Evolutionary conservation across 2,888 invertebrate species (phyloP), one percentile per base, ranked within the genome.

Genomic region (Strigamia crassipes): DNA sequence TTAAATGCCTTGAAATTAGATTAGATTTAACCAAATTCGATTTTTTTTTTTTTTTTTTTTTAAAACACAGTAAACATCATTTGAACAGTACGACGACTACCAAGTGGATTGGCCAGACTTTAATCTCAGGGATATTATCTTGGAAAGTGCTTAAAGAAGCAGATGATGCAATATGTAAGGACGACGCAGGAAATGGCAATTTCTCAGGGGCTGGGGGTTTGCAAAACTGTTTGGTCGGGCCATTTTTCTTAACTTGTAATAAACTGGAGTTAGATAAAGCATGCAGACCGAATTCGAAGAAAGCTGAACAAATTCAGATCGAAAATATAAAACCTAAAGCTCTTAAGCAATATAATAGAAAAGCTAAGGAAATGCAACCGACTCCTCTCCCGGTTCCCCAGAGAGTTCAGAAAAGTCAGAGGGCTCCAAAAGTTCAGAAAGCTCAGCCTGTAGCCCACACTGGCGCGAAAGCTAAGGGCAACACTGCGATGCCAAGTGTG

Each of bases 101-200:
- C 15, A 51, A 51, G n/a, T 51, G 51, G 51, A 51, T 51, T 51
- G 51, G 51, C 15, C 51, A 51, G 51, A 51, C 51, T n/a, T n/a
- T 51, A 18, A 51, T 51, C 15, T 51, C 51, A n/a, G 51, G 51
- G 4, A 8, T 51, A 51, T 3, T 51, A 6, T 51, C 51, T 15
- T 51, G 51, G 51, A 51, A 51, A 51, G 51, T 51, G 51, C 51
- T 51, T 18, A 51, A 51, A 51, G 51, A 51, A n/a, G 51, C 51
- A 3, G 51, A 51, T 8, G 18, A 46, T 13, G 9, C 15, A 10
- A 15, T 46, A 15, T 46, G 13, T 13, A 13, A 8, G 15, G 46
- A 15, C 13, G 46, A 15, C 13, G 15, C n/a, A 15, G 12, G 46
- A 46, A 13, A 3, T 46, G 15, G 3, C 15, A 46, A n/a, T n/a